Conservation (phyloP, 2,888 invertebrate genomes). For the Drosophila yooni region DNA sequence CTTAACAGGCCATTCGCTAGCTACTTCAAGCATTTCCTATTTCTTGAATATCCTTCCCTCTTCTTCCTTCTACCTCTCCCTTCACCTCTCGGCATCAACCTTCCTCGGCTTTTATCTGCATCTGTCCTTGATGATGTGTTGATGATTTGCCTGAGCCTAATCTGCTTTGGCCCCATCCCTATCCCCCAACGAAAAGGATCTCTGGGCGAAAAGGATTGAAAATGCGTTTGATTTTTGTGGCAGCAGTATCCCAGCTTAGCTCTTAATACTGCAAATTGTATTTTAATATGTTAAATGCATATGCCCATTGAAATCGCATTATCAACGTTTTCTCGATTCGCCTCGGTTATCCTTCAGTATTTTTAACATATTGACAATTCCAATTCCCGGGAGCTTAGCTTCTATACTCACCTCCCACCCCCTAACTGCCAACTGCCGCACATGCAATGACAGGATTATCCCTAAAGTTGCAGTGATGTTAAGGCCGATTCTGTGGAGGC, state of each 20-base stretch:
- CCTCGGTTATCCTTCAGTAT: background rate
- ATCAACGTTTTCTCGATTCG: conserved; percentile 30
- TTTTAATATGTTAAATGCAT: conserved; percentile 75
- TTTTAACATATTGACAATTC: conserved; percentile 42
- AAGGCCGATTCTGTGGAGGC: background rate
- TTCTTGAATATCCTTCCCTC: conserved; percentile 10
- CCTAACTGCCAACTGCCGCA: background rate
- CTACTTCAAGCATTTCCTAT: conserved; percentile 23
- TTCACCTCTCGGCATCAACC: background rate
- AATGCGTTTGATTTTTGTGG: conserved; percentile 50
- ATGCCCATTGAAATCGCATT: conserved; percentile 68
- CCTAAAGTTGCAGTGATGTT: conserved; percentile 30
- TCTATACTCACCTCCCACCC: background rate
- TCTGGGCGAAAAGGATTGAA: conserved; percentile 50
- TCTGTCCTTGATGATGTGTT: conserved; percentile 63
- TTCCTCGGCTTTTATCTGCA: conserved; percentile 41
- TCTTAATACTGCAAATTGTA: conserved; percentile 60
- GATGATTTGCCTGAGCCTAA: conserved; percentile 59
- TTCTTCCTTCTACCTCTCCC: background rate
- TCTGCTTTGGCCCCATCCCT: conserved; percentile 18
- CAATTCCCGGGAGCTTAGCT: conserved; percentile 9
- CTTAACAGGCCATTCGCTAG: conserved; percentile 48
- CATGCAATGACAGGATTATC: conserved; percentile 23
- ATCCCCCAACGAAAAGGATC: background rate
- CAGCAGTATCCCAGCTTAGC: conserved; percentile 11